Percentiles rank a stretch among this genome's conserved stretches.
These are phyloP conservation scores for Heterodera filipjevi DNA, from an alignment of 2,888 invertebrate genomes.

Conservation along the genomic window DNA sequence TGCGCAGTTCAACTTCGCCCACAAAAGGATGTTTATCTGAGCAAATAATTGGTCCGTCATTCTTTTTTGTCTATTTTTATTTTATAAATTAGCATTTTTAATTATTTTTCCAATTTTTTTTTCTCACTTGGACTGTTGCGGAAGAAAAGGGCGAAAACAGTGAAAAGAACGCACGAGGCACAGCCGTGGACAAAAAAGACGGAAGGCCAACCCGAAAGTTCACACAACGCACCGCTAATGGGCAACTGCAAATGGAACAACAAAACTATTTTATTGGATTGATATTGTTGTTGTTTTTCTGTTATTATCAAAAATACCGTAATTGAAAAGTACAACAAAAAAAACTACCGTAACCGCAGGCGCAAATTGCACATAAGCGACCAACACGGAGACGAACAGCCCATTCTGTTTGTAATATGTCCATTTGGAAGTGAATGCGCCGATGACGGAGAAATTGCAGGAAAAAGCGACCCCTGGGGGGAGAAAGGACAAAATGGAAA, in stretches of 20 bases:
- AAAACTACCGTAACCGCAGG: conserved; percentile 33
- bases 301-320: conserved; percentile 5
- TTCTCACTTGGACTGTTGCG: conserved; percentile 52
- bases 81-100: not conserved
- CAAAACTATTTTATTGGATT: no score
- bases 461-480: conserved; percentile 60
- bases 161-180: conserved; percentile 55
- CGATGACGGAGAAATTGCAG: conserved; percentile 64
- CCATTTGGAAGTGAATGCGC: conserved; percentile 63
- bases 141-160: conserved; percentile 54
- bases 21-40: conserved; percentile 59
- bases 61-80: not conserved
- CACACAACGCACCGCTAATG: conserved; percentile 45
- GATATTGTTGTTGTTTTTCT: no score
- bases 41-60: not conserved
- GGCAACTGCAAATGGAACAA: conserved; percentile 51
- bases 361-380: conserved; percentile 53
- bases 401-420: conserved; percentile 64
- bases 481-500: conserved; percentile 15
- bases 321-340: not conserved
- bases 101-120: not conserved
- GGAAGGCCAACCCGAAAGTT: conserved; percentile 54
- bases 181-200: conserved; percentile 61
- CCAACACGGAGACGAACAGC: conserved; percentile 62
- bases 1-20: conserved; percentile 58